Evolutionary conservation across 2,888 invertebrate genomes (phyloP).

Genomic region (Drosophila barbarae): DNA sequence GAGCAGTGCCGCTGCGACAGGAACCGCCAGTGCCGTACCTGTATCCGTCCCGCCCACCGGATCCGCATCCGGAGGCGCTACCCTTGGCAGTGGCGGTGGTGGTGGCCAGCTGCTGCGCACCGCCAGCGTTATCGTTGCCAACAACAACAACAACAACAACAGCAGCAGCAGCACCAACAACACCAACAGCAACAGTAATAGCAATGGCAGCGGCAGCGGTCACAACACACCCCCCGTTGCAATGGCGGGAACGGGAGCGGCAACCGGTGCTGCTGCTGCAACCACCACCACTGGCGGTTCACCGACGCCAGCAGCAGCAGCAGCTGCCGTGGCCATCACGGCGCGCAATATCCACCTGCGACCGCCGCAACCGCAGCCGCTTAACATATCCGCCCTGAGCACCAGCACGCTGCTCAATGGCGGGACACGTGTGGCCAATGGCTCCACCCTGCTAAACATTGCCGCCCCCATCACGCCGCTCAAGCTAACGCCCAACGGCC

Average conservation of each 20-base stretch:
- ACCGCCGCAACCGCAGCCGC: conserved; percentile 83
- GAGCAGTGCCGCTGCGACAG: conserved; percentile 45
- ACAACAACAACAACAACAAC: conserved; percentile 19
- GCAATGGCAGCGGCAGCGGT: conserved; percentile 45
- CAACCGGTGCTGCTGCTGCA: conserved; percentile 21
- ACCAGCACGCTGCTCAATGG: conserved; percentile 56
- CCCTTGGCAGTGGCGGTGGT: conserved; percentile 10
- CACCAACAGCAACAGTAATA: conserved; percentile 16
- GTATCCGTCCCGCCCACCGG: conserved; percentile 14
- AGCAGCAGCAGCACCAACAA: conserved; percentile 13
- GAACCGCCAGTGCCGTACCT: conserved; percentile 12
- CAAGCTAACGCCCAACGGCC: conserved; percentile 70
- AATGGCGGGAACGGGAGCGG: conserved; percentile 16
- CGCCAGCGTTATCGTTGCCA: conserved; percentile 18
- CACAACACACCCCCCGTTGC: conserved; percentile 39
- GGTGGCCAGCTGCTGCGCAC: conserved; percentile 65
- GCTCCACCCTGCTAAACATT: conserved; percentile 60
- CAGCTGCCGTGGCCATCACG: conserved; percentile 73
- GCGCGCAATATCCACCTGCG: conserved; percentile 76
- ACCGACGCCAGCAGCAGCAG: conserved; percentile 63
- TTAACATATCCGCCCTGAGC: conserved; percentile 84
- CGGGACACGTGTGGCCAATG: conserved; percentile 78
- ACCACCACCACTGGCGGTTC: conserved; percentile 31
- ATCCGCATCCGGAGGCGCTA: conserved; percentile 9
- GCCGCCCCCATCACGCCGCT: conserved; percentile 58